These are phyloP conservation scores for Orcinus orca DNA, from an alignment of 2,113 vertebrate species.

Conservation along the genomic window DNA sequence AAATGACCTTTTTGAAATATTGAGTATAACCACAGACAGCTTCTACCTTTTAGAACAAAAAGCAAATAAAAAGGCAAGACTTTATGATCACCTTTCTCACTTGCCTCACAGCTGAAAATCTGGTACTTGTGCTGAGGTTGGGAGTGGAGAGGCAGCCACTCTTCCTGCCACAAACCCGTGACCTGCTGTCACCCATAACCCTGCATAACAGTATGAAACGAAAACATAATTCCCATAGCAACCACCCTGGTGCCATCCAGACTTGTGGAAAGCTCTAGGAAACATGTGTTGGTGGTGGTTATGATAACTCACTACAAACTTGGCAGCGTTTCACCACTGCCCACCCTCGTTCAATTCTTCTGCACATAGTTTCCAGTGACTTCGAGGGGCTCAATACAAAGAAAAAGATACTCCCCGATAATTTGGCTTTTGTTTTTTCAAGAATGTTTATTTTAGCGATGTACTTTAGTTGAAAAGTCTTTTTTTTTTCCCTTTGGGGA, in stretches of 20 bases:
- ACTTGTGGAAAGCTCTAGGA: not conserved
- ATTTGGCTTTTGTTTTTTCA: not conserved
- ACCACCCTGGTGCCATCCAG: not conserved
- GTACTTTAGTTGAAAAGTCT: not conserved
- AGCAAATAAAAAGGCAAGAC: not conserved
- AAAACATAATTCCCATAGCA: not conserved
- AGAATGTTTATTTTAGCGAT: not conserved
- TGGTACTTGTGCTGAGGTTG: not conserved
- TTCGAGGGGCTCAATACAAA: not conserved
- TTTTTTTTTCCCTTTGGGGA: not conserved
- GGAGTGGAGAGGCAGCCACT: not conserved
- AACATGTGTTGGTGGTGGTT: not conserved
- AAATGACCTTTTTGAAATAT: not conserved
- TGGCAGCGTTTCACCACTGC: not conserved
- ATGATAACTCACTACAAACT: not conserved
- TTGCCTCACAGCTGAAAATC: not conserved
- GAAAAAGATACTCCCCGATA: not conserved
- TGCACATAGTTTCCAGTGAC: not conserved
- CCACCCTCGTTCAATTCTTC: not conserved
- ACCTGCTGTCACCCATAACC: not conserved
- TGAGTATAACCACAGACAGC: not conserved
- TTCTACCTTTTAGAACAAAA: not conserved
- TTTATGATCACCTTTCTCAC: not conserved
- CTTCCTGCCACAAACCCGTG: not conserved
- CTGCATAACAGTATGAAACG: not conserved